Evolutionary conservation across 2,797 vertebrate species (phyloP).

Genomic region (Characodon lateralis): DNA sequence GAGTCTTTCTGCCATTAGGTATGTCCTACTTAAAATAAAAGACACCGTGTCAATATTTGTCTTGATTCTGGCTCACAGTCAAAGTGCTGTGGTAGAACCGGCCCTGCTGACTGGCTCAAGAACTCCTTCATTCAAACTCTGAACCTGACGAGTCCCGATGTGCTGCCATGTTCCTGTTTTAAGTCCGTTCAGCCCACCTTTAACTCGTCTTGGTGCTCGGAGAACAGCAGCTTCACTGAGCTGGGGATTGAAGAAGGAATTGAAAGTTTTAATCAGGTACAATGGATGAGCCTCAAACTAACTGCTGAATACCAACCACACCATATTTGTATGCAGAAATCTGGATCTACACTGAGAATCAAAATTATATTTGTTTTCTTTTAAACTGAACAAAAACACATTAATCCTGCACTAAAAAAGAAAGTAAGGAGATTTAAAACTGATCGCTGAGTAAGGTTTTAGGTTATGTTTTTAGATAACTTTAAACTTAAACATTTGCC

Average conservation of each 20-base stretch:
- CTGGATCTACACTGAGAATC: neutral
- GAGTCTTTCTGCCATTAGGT: constrained; percentile 5
- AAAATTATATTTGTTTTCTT: no score
- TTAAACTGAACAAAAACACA: no score
- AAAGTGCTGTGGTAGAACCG: constrained; percentile 62
- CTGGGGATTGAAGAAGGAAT: constrained; percentile 33
- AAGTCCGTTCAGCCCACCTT: fast-evolving
- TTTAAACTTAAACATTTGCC: no score
- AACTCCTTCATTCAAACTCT: constrained; percentile 55
- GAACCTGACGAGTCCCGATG: constrained; percentile 1
- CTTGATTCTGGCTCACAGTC: constrained; percentile 41
- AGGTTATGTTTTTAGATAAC: no score
- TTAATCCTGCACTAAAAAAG: no score
- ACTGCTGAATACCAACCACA: neutral
- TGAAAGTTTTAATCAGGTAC: constrained; percentile 39
- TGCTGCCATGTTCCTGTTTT: constrained; percentile 76
- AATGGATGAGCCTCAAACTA: neutral
- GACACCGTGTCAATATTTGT: neutral
- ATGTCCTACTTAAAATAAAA: neutral
- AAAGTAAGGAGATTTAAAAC: no score
- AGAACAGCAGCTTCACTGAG: neutral
- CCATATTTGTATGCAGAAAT: neutral
- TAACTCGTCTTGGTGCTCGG: constrained; percentile 42
- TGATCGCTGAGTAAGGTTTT: no score
- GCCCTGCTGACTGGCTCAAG: constrained; percentile 58